Base-by-base conservation (phyloP, 2,797 vertebrate species). In the Pristis pectinata region DNA sequence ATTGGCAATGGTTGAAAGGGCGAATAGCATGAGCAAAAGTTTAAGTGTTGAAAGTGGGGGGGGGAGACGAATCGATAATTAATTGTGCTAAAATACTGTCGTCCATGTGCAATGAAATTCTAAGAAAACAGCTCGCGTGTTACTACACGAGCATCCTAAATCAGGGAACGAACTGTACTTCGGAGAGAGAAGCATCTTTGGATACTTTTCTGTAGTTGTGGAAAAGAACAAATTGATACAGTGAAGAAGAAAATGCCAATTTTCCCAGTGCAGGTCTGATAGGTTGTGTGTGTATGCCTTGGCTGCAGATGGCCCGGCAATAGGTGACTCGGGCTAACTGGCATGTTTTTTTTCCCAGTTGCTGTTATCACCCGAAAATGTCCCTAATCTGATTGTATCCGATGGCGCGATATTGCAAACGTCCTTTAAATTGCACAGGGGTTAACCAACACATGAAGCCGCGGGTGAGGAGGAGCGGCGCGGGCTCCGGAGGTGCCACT, bases 401-500 rank as follows among this genome's bases (percentile, higher is more conserved):
- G 59, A 41, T 9, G 59, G n/a, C 19, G 22, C 22, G n/a, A 37
- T 61, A 37, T 64, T 87, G 30, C 10, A 27, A 87, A n/a, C 19
- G 1, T 74, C 9, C 24, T 74, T 74, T 24, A 30, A 74, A 24
- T 3, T 19, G 0, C 70, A 74, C 70, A 3, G 17, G 15, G 22
- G 19, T 70, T 22, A 70, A 70, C 5, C 67, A 74, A 30, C 70
- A 72, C 72, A 24, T 24, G 24, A 5, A 30, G 70, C 70, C 70
- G 70, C 1, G 67, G 67, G 3, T 15, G 11, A 49, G 70, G 70
- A 5, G 70, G 1, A 34, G 79, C 17, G 19, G 37, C 34, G 27
- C 8, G 41, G 27, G 91, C 37, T 67, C 92, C 70, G 10, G 67
- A 7, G 59, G 41, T 41, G 67, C 6, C 95, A 98, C 99, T 98